Conservation (phyloP, 2,888 invertebrate species). For the Drosophila prostipennis region DNA sequence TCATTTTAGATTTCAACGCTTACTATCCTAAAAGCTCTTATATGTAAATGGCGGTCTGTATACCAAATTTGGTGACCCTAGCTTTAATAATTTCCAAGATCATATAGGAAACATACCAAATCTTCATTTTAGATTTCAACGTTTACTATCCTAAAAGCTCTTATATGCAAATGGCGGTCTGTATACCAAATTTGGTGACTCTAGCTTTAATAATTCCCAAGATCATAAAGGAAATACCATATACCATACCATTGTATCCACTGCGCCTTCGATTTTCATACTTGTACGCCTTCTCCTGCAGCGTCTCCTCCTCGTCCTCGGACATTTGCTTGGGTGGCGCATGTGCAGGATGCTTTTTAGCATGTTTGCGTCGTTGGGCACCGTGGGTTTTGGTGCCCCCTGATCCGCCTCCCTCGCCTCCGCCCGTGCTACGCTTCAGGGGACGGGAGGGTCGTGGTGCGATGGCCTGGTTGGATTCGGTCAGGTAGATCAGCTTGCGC, state of each 20-base stretch:
- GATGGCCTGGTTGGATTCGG: conserved; percentile 31
- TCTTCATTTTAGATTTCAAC: no score
- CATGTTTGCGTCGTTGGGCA: background rate
- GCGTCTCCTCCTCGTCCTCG: background rate
- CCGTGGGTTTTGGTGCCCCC: background rate
- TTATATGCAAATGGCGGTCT: no score
- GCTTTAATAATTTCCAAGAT: background rate
- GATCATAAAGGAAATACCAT: background rate
- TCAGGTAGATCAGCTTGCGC: conserved; percentile 42
- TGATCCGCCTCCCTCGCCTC: background rate
- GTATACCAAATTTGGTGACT: background rate
- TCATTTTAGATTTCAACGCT: no score
- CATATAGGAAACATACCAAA: background rate
- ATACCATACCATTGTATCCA: conserved; percentile 19
- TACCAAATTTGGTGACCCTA: background rate
- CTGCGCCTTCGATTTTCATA: conserved; percentile 1
- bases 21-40: no score
- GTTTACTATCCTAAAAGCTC: no score
- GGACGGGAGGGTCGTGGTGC: background rate
- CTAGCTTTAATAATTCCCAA: background rate
- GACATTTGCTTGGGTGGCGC: background rate
- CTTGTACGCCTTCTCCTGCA: background rate
- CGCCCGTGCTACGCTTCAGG: background rate
- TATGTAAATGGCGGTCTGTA: no score
- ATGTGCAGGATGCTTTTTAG: background rate